phyloP scores from a whole-genome alignment of 2,113 vertebrate species.

The Myodes glareolus region DNA sequence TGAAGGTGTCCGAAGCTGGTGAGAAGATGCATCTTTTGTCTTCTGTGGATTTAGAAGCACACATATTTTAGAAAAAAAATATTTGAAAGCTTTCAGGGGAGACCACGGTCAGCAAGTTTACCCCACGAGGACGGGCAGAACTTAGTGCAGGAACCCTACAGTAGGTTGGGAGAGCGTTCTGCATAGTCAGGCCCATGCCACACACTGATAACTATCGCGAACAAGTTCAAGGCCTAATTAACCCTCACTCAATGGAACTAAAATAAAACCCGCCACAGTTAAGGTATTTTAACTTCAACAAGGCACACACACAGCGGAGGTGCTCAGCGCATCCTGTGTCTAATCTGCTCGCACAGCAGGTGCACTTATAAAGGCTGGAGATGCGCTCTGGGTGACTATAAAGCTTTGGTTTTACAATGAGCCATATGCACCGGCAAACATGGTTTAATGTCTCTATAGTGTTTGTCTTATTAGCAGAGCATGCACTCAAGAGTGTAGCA shows the following conservation, averaged over 20 bases:
- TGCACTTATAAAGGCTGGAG: not conserved
- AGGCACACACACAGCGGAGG: not conserved
- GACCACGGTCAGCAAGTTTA: not conserved
- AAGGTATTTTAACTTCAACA: constrained; percentile 16
- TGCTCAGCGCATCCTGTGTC: not conserved
- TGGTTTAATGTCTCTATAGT: constrained; percentile 55
- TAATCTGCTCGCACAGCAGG: constrained; percentile 42
- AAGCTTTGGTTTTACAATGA: constrained; percentile 46
- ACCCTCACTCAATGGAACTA: constrained; percentile 25
- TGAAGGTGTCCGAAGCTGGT: not conserved
- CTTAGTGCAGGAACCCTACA: not conserved
- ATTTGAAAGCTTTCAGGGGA: not conserved
- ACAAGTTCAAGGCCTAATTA: constrained; percentile 56
- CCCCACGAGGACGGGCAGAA: constrained; percentile 5
- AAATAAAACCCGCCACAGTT: constrained; percentile 43
- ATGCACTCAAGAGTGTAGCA: not conserved
- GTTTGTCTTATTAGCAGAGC: constrained; percentile 56
- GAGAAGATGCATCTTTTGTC: not conserved
- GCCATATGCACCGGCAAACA: constrained; percentile 46
- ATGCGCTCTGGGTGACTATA: not conserved
- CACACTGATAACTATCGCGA: not conserved
- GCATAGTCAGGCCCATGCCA: not conserved
- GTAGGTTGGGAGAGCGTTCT: not conserved
- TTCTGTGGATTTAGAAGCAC: not conserved
- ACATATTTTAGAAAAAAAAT: not conserved